Evolutionary conservation across 2,888 invertebrate species (phyloP).

Genomic region (Mythimna loreyi): DNA sequence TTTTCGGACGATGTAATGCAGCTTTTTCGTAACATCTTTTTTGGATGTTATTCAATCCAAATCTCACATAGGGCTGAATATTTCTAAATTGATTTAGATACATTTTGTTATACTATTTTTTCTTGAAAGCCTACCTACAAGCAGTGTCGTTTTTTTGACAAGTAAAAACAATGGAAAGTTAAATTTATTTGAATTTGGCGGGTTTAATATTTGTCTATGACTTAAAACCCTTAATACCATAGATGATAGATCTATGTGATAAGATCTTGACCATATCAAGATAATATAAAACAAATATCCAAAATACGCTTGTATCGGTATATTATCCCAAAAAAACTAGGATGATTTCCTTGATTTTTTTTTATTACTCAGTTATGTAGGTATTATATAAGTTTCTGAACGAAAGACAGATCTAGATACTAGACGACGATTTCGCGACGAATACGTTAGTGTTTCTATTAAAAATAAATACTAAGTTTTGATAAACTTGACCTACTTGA

Average conservation of each 20-base stretch:
- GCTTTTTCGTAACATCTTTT: slow-evolving; percentile 64
- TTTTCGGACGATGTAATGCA: slow-evolving; percentile 67
- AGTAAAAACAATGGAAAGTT: slow-evolving; percentile 69
- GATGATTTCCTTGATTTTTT: not conserved
- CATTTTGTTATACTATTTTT: slow-evolving; percentile 63
- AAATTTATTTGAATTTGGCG: slow-evolving; percentile 73
- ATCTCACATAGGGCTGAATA: slow-evolving; percentile 59
- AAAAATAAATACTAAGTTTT: not conserved
- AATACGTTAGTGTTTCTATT: slow-evolving; percentile 22
- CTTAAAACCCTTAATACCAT: not conserved
- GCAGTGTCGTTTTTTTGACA: slow-evolving; percentile 38
- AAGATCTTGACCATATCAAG: no score
- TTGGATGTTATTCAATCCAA: slow-evolving; percentile 61
- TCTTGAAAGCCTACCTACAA: slow-evolving; percentile 47
- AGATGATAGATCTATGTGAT: no score
- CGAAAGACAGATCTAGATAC: not conserved
- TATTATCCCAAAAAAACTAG: no score
- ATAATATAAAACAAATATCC: not conserved
- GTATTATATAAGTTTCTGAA: not conserved
- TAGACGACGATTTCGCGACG: slow-evolving; percentile 28
- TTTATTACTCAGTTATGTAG: not conserved
- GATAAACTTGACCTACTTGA: not conserved
- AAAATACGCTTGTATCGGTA: not conserved
- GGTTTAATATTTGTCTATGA: slow-evolving; percentile 49
- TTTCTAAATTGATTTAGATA: slow-evolving; percentile 73